These are phyloP conservation scores for Amazona finschi DNA, from an alignment of 2,797 vertebrate species.

Conservation along the genomic window DNA sequence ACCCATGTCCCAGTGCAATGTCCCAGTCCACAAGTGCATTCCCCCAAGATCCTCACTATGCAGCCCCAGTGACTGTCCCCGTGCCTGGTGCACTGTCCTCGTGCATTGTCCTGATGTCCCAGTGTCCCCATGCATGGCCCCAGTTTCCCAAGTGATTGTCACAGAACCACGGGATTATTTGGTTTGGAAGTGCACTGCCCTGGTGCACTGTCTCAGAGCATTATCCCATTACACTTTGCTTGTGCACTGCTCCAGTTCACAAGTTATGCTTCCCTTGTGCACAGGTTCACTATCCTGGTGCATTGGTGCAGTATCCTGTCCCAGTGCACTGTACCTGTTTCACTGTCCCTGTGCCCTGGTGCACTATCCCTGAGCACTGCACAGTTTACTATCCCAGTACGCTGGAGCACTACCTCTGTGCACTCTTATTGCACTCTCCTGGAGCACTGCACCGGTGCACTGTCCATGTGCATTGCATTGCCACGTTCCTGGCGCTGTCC, in stretches of 20 bases:
- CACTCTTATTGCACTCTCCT: background rate
- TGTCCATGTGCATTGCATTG: no score
- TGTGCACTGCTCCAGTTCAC: background rate
- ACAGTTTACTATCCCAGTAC: background rate
- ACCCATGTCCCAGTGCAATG: background rate
- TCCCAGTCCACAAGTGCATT: background rate
- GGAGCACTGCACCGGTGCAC: background rate
- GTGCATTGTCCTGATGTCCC: background rate
- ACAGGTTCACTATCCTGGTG: background rate
- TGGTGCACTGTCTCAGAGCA: background rate
- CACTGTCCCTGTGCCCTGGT: no score
- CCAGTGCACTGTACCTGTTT: background rate
- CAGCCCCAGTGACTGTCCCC: background rate
- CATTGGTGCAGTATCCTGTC: background rate
- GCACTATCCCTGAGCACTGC: background rate
- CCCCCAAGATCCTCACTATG: no score
- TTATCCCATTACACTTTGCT: background rate
- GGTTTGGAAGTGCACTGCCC: background rate
- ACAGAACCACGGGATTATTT: background rate
- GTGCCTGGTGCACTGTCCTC: background rate
- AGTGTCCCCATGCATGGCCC: fast-evolving
- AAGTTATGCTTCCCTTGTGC: no score
- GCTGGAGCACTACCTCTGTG: background rate
- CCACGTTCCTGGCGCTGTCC: background rate
- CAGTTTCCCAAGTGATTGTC: background rate